Evolutionary conservation across 2,797 vertebrate genomes (phyloP), one percentile per base, ranked within the genome.

Genomic region (Microtus californicus): DNA sequence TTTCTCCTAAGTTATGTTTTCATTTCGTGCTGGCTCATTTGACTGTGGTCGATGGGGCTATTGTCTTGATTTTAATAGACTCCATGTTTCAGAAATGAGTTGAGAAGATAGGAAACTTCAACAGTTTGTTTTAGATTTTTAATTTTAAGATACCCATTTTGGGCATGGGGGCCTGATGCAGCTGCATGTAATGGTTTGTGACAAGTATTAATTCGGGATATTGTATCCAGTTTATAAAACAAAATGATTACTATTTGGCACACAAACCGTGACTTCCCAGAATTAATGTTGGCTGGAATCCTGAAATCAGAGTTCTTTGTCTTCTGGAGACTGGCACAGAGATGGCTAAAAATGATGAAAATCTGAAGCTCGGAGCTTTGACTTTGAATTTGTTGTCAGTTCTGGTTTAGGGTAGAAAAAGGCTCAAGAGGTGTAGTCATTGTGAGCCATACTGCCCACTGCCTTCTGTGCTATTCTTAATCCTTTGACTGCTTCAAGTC

Each of bases 321-420:
- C 83, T 95, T 77, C 59, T n/a, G 65, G 51, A 94, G 56, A 91
- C 27, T 95, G 79, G 63, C 69, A 92, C 86, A 73, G 37, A 78
- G 80, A 91, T 93, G 92, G 89, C 92, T 78, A 92, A 86, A 95
- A 94, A 93, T 93, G 93, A 95, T 51, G 85, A 91, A 93, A 91
- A 77, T 94, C 51, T 87, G 69, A 92, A 89, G 51, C 43, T 29
- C 19, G 12, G 40, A 77, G 54, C 48, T 93, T 85, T 81, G 76
- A 87, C 40, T 88, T 95, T 27, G 11, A 45, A 69, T 88, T 45
- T 67, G 61, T 91, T 89, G n/a, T 92, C 7, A 31, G 21, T 90
- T 91, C n/a, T 77, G 37, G 9, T 71, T 95, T 69, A 81, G 71
- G 37, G 37, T 71, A 43, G 80, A 87, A 79, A 71, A 86, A 63